phyloP scores from a whole-genome alignment of 2,888 invertebrate genomes.

The Eilema griseolum region DNA sequence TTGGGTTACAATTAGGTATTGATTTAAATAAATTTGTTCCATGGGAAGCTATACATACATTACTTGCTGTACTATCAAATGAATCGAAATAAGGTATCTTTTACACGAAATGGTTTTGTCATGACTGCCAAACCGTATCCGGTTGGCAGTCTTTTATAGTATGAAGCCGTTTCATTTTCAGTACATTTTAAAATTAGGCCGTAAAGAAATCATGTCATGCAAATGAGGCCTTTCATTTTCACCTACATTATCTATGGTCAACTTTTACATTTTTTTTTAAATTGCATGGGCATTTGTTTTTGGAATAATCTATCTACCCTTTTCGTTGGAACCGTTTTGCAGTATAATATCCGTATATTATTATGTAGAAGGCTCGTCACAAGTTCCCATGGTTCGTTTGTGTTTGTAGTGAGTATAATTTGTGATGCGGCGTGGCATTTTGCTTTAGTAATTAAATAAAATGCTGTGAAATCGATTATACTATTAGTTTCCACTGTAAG shows the following conservation, averaged over 20 bases:
- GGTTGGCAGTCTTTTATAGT: neutral
- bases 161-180: no score
- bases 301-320: no score
- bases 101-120: neutral
- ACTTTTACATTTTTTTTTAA: no score
- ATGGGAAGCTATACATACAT: neutral
- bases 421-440: neutral
- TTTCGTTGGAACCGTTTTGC: no score
- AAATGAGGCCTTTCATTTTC: neutral
- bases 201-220: neutral
- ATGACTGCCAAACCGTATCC: neutral
- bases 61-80: neutral
- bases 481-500: conserved; percentile 26
- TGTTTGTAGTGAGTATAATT: conserved; percentile 1
- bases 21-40: conserved; percentile 11
- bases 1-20: conserved; percentile 27
- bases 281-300: no score
- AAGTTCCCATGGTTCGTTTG: neutral
- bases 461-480: conserved; percentile 8
- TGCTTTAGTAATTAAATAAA: neutral
- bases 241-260: no score
- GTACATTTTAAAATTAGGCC: neutral
- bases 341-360: no score
- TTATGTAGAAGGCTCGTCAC: no score
- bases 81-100: neutral